Conservation (phyloP, 2,113 vertebrate species). For the Sula dactylatra region DNA sequence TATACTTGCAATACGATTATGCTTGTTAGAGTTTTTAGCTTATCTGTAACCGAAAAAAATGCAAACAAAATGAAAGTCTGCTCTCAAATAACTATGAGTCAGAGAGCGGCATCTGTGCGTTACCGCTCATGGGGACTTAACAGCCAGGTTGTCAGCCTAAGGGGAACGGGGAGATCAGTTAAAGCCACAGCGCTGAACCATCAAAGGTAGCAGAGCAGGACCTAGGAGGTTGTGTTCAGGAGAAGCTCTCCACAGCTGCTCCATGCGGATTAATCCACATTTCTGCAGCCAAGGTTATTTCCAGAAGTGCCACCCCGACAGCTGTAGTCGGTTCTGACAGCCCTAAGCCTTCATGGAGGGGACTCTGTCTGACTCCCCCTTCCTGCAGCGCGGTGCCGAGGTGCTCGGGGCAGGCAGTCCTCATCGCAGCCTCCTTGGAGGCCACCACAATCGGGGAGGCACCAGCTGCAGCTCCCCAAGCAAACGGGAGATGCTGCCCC, state of each 20-base stretch:
- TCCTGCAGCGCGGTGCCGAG: accelerated
- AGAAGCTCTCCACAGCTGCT: neutral
- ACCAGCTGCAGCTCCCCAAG: neutral
- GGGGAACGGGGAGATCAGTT: no score
- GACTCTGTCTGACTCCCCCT: accelerated
- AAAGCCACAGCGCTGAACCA: neutral
- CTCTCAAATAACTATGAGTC: neutral
- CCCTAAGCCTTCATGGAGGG: neutral
- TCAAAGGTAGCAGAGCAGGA: neutral
- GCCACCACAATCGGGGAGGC: accelerated
- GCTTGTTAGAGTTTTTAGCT: neutral
- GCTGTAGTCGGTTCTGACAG: neutral
- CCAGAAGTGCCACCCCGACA: neutral
- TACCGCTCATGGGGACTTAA: accelerated
- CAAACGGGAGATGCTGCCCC: no score
- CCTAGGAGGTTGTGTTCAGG: neutral
- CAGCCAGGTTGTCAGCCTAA: neutral
- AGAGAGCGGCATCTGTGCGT: neutral
- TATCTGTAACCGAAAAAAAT: neutral
- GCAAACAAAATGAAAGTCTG: neutral
- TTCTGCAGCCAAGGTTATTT: no score
- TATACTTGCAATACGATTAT: neutral
- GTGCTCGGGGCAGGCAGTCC: neutral
- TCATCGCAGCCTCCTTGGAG: neutral
- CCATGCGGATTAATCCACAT: neutral